A percentile compares a stretch with the other conserved stretches of the same genome.
phyloP scores from a whole-genome alignment of 37 sponge, comb jelly and placozoan species.

The Agelas oroides region DNA sequence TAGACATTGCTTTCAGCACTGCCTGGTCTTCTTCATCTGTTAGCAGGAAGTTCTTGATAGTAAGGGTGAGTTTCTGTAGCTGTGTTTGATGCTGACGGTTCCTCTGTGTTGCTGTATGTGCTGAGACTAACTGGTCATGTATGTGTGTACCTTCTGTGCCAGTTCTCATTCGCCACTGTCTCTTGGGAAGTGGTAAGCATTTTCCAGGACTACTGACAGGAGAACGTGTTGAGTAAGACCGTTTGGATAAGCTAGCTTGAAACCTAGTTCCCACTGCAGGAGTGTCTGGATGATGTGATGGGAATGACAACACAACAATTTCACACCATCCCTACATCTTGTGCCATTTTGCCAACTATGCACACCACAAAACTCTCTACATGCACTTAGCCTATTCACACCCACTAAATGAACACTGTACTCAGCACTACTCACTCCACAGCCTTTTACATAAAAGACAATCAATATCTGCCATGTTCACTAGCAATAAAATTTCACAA shows the following conservation, averaged over 20 bases:
- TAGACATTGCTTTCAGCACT: conserved; percentile 1
- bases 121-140: no score
- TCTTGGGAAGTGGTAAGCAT: conserved; percentile 12
- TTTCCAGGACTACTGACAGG: conserved; percentile 1
- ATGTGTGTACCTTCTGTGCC: background rate
- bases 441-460: no score
- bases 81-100: background rate
- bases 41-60: conserved; percentile 9
- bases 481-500: no score
- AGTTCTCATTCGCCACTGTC: conserved; percentile 22
- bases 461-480: no score
- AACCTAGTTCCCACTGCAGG: background rate
- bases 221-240: conserved; percentile 10
- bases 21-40: background rate
- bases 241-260: background rate
- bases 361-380: no score
- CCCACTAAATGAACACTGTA: no score
- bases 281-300: background rate
- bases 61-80: background rate
- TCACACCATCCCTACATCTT: no score
- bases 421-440: no score
- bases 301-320: no score
- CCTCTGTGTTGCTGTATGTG: no score
- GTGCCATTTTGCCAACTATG: no score
- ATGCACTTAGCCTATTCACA: no score